Evolutionary conservation across 37 sponge, comb jelly and placozoan genomes (phyloP).

Genomic region (Haliclona indistincta): DNA sequence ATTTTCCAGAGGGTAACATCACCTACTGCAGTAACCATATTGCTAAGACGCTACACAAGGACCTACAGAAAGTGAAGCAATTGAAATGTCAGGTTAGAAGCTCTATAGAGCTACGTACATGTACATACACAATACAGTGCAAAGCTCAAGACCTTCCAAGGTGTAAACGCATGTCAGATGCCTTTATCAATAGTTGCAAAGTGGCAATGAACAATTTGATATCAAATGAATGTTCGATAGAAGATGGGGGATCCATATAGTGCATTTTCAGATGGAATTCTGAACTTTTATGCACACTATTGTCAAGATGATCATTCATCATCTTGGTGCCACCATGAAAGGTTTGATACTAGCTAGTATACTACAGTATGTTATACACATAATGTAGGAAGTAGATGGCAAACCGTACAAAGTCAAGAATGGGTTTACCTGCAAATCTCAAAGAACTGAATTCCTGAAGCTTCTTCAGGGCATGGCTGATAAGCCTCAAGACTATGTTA

Average conservation of each 20-base stretch:
- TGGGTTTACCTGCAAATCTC: background rate
- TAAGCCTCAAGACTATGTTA: background rate
- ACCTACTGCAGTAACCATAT: slow-evolving; percentile 28
- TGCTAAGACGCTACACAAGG: slow-evolving; percentile 27
- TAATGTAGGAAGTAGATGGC: background rate
- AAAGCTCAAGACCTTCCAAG: no score
- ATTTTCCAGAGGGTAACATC: slow-evolving; percentile 16
- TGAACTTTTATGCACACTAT: slow-evolving; percentile 6
- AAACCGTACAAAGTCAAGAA: background rate
- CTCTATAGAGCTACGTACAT: background rate
- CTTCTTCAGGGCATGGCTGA: slow-evolving; percentile 3
- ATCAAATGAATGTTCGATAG: no score
- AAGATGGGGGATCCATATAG: no score
- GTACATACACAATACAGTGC: no score
- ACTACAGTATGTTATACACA: background rate
- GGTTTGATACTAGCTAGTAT: background rate
- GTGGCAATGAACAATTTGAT: slow-evolving; percentile 15
- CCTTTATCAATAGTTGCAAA: slow-evolving; percentile 8
- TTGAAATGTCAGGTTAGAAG: slow-evolving; percentile 4
- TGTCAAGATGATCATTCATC: slow-evolving; percentile 12
- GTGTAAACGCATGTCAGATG: slow-evolving; percentile 23
- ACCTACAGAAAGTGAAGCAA: slow-evolving; percentile 8
- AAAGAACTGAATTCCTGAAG: background rate
- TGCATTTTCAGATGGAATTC: background rate
- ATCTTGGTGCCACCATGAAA: slow-evolving; percentile 2